Evolutionary conservation across 2,888 invertebrate species (phyloP).

Genomic region (Limnephilus lunatus): DNA sequence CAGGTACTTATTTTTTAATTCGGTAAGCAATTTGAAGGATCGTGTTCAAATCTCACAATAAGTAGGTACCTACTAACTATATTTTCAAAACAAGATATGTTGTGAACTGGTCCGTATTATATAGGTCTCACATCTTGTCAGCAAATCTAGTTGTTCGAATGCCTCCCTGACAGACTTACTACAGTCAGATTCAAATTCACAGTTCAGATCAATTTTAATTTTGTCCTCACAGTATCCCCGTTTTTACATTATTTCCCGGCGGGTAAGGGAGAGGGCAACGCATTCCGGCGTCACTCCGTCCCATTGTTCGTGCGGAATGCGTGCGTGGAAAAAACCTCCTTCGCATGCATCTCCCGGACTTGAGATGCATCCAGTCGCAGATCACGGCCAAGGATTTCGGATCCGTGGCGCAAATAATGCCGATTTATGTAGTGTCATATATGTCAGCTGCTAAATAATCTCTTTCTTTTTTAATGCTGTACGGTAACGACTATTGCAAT

Average conservation of each 20-base stretch:
- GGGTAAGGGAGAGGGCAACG: background rate
- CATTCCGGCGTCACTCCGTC: slow-evolving; percentile 51
- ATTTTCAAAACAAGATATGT: no score
- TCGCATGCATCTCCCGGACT: slow-evolving; percentile 55
- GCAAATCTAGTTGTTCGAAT: background rate
- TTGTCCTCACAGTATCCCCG: background rate
- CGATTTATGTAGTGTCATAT: background rate
- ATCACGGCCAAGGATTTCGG: slow-evolving; percentile 2
- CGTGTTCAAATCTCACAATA: no score
- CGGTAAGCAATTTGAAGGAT: no score
- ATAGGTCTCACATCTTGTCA: no score
- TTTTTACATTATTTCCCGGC: slow-evolving; percentile 14
- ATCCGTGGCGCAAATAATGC: background rate
- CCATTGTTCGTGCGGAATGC: slow-evolving; percentile 62
- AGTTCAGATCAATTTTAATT: slow-evolving; percentile 19
- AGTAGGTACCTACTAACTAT: no score
- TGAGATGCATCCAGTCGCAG: slow-evolving; percentile 50
- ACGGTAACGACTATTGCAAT: background rate
- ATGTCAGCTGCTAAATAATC: background rate
- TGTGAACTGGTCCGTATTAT: no score
- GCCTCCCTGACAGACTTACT: background rate
- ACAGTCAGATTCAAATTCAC: background rate
- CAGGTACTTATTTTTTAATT: no score
- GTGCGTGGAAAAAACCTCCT: slow-evolving; percentile 50
- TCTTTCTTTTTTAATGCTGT: background rate